Base-by-base conservation (phyloP, 2,113 vertebrate genomes). In the Vireo altiloquus region DNA sequence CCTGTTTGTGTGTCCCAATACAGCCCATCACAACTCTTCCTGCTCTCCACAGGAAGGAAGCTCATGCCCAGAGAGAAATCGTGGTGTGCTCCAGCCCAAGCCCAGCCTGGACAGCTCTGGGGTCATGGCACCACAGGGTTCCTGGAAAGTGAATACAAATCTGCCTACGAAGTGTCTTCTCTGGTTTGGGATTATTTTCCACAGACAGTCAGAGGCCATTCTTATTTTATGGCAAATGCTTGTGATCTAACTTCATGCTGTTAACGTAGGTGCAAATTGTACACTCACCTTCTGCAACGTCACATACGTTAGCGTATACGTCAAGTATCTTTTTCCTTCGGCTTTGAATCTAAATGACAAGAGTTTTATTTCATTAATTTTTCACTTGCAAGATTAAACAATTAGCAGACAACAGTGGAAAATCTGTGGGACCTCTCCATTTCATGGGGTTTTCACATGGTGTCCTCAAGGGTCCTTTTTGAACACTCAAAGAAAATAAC, bases 261-360 rank as follows among this genome's bases (percentile, higher is more conserved):
- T 70, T n/a, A 56, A 15, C 25, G 7, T 1, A 11, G 35, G 13
- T 2, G 2, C 25, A 68, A 68, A 68, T 49, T 68, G 53, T 54
- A 20, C 60, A 74, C 98, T 96, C 94, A 99, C 99, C 99, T 97
- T 99, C 99, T 30, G 99, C 98, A 27, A 99, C 98, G 3, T 98
- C 98, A 53, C 99, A 99, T 21, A 99, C 98, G 4, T 98, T 99
- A 75, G 98, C 97, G 6, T 99, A 99, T 57, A 99, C 97, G 9
- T 99, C 99, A 89, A 99, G 90, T 94, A 99, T 99, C 97, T 99
- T 99, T 97, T 99, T 99, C 96, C 99, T 99, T 90, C 99, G 98
- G 96, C 98, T 99, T 94, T 99, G 99, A 97, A 99, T 99, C 99
- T 99, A 96, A 63, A 75, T 13, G 61, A 90, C 77, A 93, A 95